phyloP scores from a whole-genome alignment of 2,797 vertebrate species.

The Melanotaenia trifasciata region DNA sequence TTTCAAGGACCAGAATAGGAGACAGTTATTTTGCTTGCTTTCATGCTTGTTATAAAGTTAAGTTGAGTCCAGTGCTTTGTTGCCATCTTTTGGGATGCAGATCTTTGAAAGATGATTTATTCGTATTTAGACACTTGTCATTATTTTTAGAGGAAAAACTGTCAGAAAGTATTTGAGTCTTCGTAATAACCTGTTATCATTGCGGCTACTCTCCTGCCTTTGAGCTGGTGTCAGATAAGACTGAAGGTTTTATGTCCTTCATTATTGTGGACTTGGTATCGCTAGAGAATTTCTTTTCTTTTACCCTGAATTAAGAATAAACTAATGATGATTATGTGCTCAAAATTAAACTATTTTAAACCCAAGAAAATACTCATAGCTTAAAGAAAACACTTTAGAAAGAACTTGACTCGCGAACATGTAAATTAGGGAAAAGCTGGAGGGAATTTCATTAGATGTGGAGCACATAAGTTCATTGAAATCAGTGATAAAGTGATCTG shows the following conservation, averaged over 20 bases:
- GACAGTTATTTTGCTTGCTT: not conserved
- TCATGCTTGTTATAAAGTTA: not conserved
- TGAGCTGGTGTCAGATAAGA: not conserved
- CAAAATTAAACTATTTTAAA: too few species aligned
- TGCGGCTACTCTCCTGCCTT: not conserved
- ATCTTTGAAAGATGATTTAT: not conserved
- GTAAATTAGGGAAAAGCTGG: too few species aligned
- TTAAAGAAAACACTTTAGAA: too few species aligned
- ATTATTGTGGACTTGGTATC: not conserved
- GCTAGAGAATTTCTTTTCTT: too few species aligned
- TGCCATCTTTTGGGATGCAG: not conserved
- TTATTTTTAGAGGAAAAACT: too few species aligned
- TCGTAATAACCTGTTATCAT: not conserved
- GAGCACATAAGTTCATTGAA: too few species aligned
- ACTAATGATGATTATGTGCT: too few species aligned
- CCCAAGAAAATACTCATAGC: too few species aligned
- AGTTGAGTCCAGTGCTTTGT: not conserved
- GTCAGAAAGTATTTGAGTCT: not conserved
- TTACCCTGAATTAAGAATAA: too few species aligned
- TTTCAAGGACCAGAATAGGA: not conserved
- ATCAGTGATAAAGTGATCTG: too few species aligned
- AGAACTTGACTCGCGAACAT: too few species aligned
- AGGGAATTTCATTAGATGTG: too few species aligned
- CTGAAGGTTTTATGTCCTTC: not conserved
- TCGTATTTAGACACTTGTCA: not conserved